These are phyloP conservation scores for Marronus borbonicus DNA, from an alignment of 2,888 invertebrate genomes.

Conservation along the genomic window DNA sequence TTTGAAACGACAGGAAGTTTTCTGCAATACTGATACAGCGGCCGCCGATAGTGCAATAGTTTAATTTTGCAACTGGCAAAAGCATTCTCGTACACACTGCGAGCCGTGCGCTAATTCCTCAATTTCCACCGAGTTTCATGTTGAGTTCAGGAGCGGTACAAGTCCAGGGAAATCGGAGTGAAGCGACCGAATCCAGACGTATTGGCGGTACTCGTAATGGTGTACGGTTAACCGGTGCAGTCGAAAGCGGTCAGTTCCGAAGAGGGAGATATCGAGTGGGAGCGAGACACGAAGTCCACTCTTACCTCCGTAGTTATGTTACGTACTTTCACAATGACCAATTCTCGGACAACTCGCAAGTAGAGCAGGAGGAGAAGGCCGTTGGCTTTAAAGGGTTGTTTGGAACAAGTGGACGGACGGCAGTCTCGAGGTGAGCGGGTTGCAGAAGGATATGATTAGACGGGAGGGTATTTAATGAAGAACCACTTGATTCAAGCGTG, in stretches of 20 bases:
- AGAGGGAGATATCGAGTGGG: constrained; percentile 29
- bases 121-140: neutral
- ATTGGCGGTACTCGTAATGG: constrained; percentile 30
- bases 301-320: no score
- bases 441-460: neutral
- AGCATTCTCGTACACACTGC: neutral
- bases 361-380: neutral
- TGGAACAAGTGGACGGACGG: neutral
- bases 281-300: constrained; percentile 11
- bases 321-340: constrained; percentile 31
- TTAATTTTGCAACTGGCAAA: neutral
- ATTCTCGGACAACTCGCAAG: constrained; percentile 30
- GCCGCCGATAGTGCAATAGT: neutral
- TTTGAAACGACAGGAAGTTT: neutral
- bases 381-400: constrained; percentile 29
- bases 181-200: constrained; percentile 16
- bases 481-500: constrained; percentile 8
- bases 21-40: neutral
- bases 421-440: neutral
- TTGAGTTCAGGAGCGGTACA: neutral
- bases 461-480: constrained; percentile 21
- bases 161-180: neutral
- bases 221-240: constrained; percentile 34
- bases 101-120: constrained; percentile 16
- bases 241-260: constrained; percentile 40